Evolutionary conservation across 2,113 vertebrate species (phyloP).

Genomic region (Python bivittatus): DNA sequence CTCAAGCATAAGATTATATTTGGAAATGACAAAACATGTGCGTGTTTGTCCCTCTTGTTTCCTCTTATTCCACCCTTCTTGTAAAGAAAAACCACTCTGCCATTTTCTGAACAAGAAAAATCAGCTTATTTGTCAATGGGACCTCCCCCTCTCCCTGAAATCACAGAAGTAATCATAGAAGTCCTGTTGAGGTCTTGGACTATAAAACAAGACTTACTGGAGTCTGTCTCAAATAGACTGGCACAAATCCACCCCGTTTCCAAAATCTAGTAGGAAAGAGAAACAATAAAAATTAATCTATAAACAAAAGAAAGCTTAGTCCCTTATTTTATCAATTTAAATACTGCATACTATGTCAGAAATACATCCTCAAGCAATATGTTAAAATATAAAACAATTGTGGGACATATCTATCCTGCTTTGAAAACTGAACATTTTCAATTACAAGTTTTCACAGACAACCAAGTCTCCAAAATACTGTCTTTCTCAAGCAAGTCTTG

Average conservation of each 20-base stretch:
- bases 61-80: background rate
- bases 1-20: background rate
- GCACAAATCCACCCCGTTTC: constrained; percentile 91
- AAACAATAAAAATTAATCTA: background rate
- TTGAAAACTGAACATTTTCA: background rate
- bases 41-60: background rate
- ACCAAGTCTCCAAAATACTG: background rate
- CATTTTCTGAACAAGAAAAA: background rate
- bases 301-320: background rate
- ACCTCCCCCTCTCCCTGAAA: background rate
- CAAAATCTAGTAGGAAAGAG: constrained; percentile 84
- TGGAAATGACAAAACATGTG: background rate
- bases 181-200: background rate
- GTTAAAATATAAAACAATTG: background rate
- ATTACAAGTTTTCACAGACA: too few species aligned
- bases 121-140: background rate
- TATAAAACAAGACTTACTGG: constrained; percentile 79
- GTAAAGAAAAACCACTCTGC: background rate
- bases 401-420: background rate
- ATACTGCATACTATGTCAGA: background rate
- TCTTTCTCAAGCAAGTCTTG: background rate
- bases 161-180: constrained; percentile 3
- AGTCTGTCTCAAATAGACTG: constrained; percentile 95
- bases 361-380: background rate
- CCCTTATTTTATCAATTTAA: background rate